phyloP scores from a whole-genome alignment of 1,140 invertebrate species.

The Proctacanthus coquilletti region DNA sequence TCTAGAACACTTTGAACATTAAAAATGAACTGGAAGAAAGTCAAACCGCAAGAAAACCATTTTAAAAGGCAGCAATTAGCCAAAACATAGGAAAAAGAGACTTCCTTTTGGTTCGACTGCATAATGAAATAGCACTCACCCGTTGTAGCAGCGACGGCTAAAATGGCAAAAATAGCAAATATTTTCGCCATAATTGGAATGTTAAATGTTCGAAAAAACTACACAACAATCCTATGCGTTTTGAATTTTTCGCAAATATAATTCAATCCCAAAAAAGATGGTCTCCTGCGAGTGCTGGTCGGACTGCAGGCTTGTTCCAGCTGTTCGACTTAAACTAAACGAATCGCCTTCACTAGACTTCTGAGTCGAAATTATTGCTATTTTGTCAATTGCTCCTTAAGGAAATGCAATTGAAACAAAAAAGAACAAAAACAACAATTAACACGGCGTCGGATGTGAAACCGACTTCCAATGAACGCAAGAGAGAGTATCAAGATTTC shows the following conservation, averaged over 20 bases:
- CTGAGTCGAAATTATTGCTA: neutral
- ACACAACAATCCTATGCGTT: too few relatives aligned
- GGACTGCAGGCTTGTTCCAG: neutral
- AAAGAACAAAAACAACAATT: slow-evolving; percentile 1
- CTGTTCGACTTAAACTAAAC: neutral
- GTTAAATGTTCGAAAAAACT: too few relatives aligned
- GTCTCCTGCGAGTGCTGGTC: too few relatives aligned
- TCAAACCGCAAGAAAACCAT: too few relatives aligned
- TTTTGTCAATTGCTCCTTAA: neutral
- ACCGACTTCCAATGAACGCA: slow-evolving; percentile 8
- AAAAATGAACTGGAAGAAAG: too few relatives aligned
- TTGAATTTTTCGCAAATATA: neutral
- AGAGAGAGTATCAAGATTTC: slow-evolving; percentile 5
- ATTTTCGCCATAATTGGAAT: slow-evolving; percentile 5
- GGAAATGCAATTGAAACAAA: neutral
- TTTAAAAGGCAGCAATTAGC: too few relatives aligned
- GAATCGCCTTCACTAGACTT: neutral
- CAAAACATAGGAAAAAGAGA: too few relatives aligned
- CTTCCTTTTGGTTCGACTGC: too few relatives aligned
- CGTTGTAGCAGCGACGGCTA: neutral
- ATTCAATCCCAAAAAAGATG: neutral
- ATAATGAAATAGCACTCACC: slow-evolving; percentile 5
- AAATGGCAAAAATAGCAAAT: slow-evolving; percentile 1
- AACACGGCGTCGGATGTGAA: slow-evolving; percentile 3
- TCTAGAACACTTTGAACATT: too few relatives aligned